A percentile compares a stretch with the other conserved stretches of the same genome.
Evolutionary conservation across 2,797 vertebrate genomes (phyloP).

Genomic region (Malacoctenus gilli): DNA sequence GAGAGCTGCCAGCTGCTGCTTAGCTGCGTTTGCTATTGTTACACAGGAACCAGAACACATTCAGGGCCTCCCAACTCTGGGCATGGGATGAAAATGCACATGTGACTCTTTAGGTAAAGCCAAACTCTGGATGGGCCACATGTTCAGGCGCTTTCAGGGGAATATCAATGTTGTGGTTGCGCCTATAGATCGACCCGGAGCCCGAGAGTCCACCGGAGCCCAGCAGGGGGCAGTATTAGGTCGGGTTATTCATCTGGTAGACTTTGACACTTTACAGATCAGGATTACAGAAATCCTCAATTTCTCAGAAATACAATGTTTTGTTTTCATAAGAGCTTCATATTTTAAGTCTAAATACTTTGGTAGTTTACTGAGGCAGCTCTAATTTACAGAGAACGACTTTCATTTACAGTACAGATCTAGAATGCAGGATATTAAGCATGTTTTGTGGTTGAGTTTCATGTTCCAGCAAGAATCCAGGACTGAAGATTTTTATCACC

Average conservation of each 20-base stretch:
- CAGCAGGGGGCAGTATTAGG: slow-evolving; percentile 63
- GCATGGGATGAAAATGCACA: slow-evolving; percentile 4
- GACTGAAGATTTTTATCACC: too few species aligned
- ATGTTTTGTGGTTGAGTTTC: too few species aligned
- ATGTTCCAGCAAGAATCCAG: too few species aligned
- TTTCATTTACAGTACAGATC: too few species aligned
- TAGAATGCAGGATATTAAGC: too few species aligned
- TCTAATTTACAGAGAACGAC: too few species aligned
- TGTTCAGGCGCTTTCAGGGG: neutral
- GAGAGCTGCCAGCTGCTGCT: slow-evolving; percentile 45
- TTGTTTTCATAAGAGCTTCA: too few species aligned
- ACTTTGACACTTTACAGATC: too few species aligned
- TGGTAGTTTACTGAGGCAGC: too few species aligned
- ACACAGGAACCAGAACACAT: slow-evolving; percentile 48
- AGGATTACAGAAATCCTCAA: too few species aligned
- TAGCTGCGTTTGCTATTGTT: slow-evolving; percentile 58
- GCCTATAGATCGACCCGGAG: slow-evolving; percentile 5
- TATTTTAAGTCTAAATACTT: too few species aligned
- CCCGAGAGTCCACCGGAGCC: slow-evolving; percentile 10
- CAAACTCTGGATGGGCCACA: neutral
- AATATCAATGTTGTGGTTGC: slow-evolving; percentile 1
- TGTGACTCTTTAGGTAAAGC: slow-evolving; percentile 4
- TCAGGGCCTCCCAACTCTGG: slow-evolving; percentile 20
- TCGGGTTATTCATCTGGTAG: neutral
- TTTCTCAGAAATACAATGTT: too few species aligned